Evolutionary conservation across 2,888 invertebrate species (phyloP).

Genomic region (Notodonta ziczac): DNA sequence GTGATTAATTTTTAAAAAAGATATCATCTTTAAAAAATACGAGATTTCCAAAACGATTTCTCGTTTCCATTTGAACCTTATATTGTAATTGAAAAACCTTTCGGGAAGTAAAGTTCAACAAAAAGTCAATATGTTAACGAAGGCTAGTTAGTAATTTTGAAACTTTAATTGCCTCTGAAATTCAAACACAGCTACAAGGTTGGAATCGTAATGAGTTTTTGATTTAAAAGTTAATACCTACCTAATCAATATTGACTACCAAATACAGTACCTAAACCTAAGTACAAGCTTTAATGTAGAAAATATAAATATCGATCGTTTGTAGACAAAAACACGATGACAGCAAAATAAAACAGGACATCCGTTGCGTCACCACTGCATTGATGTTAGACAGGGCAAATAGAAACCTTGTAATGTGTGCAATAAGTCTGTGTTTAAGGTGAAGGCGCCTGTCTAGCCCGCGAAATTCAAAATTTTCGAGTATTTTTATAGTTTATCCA

Average conservation of each 20-base stretch:
- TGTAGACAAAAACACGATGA: no score
- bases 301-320: no score
- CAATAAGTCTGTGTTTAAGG: no score
- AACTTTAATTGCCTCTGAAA: slow-evolving; percentile 2
- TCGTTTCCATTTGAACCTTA: not conserved
- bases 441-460: no score
- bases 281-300: no score
- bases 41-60: not conserved
- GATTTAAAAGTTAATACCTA: not conserved
- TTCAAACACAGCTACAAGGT: not conserved
- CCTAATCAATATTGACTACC: not conserved
- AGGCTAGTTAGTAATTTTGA: slow-evolving; percentile 4
- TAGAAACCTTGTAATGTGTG: no score
- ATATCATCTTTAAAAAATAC: not conserved
- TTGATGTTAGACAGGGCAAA: no score
- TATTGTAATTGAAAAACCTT: not conserved
- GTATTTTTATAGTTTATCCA: no score
- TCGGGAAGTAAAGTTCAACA: slow-evolving; percentile 2
- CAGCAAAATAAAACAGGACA: no score
- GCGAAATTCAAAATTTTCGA: no score
- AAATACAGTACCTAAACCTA: not conserved
- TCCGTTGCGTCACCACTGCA: no score
- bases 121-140: slow-evolving; percentile 1
- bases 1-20: not conserved
- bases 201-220: not conserved